Evolutionary conservation across 2,113 vertebrate genomes (phyloP).

Genomic region (Tachuris rubrigastra): DNA sequence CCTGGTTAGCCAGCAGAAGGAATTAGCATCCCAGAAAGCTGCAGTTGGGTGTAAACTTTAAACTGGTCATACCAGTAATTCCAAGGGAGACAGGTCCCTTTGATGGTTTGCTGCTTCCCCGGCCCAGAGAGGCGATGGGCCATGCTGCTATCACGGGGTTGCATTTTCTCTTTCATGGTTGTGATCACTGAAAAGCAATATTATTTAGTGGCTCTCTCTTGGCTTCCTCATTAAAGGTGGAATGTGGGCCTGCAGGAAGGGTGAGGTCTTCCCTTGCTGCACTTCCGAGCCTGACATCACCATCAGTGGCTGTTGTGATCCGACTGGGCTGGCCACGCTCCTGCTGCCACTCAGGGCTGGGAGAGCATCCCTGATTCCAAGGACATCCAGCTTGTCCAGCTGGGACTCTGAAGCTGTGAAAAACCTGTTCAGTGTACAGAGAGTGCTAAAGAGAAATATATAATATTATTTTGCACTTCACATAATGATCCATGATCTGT

Average conservation of each 20-base stretch:
- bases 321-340: neutral
- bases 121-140: neutral
- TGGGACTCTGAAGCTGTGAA: neutral
- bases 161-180: neutral
- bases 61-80: neutral
- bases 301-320: neutral
- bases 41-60: neutral
- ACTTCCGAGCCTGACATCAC: neutral
- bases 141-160: neutral
- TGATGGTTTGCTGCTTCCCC: neutral
- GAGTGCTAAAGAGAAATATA: neutral
- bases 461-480: neutral
- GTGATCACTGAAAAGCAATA: neutral
- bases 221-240: constrained; percentile 45
- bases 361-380: neutral
- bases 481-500: accelerated
- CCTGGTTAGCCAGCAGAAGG: neutral
- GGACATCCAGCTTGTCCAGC: neutral
- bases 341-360: neutral
- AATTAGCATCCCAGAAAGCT: neutral
- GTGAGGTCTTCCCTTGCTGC: constrained; percentile 10
- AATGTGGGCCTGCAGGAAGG: constrained; percentile 61
- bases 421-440: neutral
- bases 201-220: constrained; percentile 14
- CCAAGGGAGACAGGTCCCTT: neutral